Base-by-base conservation (phyloP, 2,888 invertebrate species). In the Eledona agricola region DNA sequence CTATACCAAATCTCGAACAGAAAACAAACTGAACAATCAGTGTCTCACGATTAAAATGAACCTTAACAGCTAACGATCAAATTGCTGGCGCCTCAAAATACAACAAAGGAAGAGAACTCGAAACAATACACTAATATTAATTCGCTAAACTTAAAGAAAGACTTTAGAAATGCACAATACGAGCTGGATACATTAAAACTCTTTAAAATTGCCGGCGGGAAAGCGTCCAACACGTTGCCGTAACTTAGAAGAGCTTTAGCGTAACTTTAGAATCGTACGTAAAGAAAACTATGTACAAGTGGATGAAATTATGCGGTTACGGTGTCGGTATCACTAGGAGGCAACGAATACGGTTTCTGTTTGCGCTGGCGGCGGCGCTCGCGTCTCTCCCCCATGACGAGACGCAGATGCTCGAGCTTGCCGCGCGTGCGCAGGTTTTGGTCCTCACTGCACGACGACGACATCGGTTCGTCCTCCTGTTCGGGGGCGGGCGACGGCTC, bases 351-450 rank as follows among this genome's bases (percentile, higher is more conserved):
- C 4, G 90, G 90, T 70, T 86, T 86, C 54, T 86, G 77, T 72
- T 86, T 87, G 46, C 90, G 82, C 26, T 88, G 90, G 67, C 91
- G 88, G 40, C 94, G 84, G 54, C 91, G 82, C 59, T 92, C 88
- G 58, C 93, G 87, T 66, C 91, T 84, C 74, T 95, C 92, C 65
- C 93, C 93, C 91, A 96, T 90, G 50, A 94, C 91, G 61, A 91
- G 82, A 61, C 93, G 86, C 42, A 95, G 79, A 60, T 91, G 90
- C 70, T 93, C 90, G 75, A 95, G 83, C 76, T 95, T 95, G 63
- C 89, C 74, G 68, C 80, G 77, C 80, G 87, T 77, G 73, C 81
- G 70, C 38, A 67, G 65, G 57, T 76, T 77, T 60, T 77, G 76
- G 60, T 76, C 75, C 52, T 74, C 74, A 60, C 70, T 72, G 51